phyloP scores from a whole-genome alignment of 2,888 invertebrate species.

The Spodoptera littoralis region DNA sequence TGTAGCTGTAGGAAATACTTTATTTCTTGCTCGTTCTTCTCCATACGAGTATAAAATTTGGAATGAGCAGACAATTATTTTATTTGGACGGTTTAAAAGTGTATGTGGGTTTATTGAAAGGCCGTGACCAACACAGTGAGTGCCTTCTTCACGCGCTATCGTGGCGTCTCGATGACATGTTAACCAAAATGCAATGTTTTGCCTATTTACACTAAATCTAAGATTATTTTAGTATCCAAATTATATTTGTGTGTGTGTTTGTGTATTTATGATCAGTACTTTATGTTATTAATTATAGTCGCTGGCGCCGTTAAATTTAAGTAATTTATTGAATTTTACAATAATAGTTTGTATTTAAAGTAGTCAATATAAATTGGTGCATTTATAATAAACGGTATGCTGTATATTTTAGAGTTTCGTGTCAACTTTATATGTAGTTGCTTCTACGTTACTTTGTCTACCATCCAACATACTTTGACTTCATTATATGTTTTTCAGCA shows the following conservation, averaged over 20 bases:
- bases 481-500: no score
- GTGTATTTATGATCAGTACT: slow-evolving; percentile 3
- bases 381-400: slow-evolving; percentile 23
- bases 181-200: slow-evolving; percentile 25
- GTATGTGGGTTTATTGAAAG: no score
- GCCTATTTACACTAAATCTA: slow-evolving; percentile 28
- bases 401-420: slow-evolving; percentile 1
- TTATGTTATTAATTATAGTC: slow-evolving; percentile 25
- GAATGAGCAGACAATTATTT: no score
- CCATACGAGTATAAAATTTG: no score
- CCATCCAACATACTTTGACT: no score
- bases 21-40: no score
- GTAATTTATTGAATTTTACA: slow-evolving; percentile 27
- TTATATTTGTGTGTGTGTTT: slow-evolving; percentile 26
- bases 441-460: no score
- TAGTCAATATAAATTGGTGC: slow-evolving; percentile 31
- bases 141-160: slow-evolving; percentile 17
- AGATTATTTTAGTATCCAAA: slow-evolving; percentile 29
- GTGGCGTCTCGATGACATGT: slow-evolving; percentile 33
- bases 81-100: no score
- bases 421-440: no score
- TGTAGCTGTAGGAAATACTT: neutral
- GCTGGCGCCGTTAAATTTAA: slow-evolving; percentile 9
- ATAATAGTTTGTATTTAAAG: slow-evolving; percentile 18
- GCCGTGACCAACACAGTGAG: slow-evolving; percentile 3